Base-by-base conservation (phyloP, 2,888 invertebrate species). In the Scaptomyza tumidula region DNA sequence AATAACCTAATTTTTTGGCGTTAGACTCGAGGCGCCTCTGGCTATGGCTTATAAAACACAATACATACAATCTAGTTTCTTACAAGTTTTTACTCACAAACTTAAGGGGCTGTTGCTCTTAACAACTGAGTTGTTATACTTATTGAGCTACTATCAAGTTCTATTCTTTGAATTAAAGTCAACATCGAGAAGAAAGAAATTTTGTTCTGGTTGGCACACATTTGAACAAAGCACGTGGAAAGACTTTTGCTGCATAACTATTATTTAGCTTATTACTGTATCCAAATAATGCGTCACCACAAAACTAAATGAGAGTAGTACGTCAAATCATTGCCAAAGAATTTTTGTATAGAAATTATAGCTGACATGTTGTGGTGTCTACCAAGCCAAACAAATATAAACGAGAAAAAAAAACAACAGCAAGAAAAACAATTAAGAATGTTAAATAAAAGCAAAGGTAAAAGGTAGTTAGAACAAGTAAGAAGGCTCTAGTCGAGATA, bases 311-410 rank as follows among this genome's bases (percentile, higher is more conserved):
- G 7, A 5, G 10, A 35, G 33, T 10, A 39, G 27, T 37, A 41
- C 35, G 27, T 46, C 1, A 56, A 62, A 48, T 50, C 45, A 56
- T 53, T 68, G 74, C 63, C 57, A 75, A 73, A 74, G 43, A 29
- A 44, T 31, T 41, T 16, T 48, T 24, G 41, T 31, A 43, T 29
- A n/a, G 39, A 48, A 50, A 62, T 62, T 41, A 55, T 48, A 58
- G 61, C 41, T 41, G 50, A 52, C 33, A 57, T 52, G 13, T 33
- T 56, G 19, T 14, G 19, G 45, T 27, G 14, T 56, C 35, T 29
- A n/a, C 16, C 13, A 24, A 50, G 19, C n/a, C 31, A 16, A 39
- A 41, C 19, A 44, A 46, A 58, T 41, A 37, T 29, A 75, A 74
- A 75, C 65, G 45, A 61, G 71, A 14, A 43, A 45, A 50, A 39